Conservation (phyloP, 2,888 invertebrate species). For the Eupithecia exiguata region DNA sequence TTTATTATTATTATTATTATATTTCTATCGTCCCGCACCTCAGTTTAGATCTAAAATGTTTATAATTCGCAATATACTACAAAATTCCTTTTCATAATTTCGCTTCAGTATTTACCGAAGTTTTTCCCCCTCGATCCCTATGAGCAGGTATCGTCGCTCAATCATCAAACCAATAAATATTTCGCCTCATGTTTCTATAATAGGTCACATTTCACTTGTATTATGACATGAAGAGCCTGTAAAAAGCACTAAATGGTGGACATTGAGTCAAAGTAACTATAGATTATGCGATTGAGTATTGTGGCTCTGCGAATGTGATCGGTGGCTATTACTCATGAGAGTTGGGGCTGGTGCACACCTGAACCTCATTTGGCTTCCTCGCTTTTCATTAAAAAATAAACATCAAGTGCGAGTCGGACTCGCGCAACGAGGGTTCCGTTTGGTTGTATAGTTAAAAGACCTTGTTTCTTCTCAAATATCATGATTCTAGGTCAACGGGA, state of each 20-base stretch:
- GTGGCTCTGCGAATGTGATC: conserved; percentile 30
- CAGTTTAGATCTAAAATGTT: neutral
- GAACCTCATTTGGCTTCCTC: neutral
- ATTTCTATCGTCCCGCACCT: neutral
- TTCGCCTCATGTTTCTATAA: conserved; percentile 72
- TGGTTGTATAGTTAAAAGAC: no score
- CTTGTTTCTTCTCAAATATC: no score
- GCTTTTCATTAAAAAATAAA: no score
- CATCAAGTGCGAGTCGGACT: no score
- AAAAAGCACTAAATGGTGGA: conserved; percentile 66
- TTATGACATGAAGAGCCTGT: conserved; percentile 60
- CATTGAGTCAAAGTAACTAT: conserved; percentile 47
- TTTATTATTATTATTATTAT: no score
- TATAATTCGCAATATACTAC: neutral
- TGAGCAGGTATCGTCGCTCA: conserved; percentile 53
- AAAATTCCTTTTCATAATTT: conserved; percentile 17
- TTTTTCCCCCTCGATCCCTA: conserved; percentile 29
- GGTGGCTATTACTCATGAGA: conserved; percentile 32
- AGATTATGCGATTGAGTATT: conserved; percentile 34
- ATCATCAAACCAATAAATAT: conserved; percentile 72
- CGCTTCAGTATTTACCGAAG: conserved; percentile 42
- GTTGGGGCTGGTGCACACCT: conserved; percentile 26
- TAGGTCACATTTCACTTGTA: conserved; percentile 61
- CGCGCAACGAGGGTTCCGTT: no score
- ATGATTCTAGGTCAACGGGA: no score